phyloP scores from a whole-genome alignment of 2,113 vertebrate species.

The Limanda limanda region DNA sequence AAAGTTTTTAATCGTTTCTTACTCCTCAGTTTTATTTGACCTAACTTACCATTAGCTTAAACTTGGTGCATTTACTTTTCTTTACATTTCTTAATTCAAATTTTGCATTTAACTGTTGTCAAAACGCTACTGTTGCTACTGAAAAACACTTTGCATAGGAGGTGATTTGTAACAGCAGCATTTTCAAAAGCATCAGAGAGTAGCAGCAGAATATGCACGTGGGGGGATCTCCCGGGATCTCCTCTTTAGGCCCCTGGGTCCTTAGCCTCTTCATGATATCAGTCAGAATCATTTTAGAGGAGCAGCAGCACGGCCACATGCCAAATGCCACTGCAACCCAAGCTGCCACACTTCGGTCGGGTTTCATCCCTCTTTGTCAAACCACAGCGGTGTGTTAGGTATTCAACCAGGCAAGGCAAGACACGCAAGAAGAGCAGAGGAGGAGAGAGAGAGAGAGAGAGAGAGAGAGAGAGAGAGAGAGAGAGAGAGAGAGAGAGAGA shows the following conservation, averaged over 20 bases:
- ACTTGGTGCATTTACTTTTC: too few species aligned
- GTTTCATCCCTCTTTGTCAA: constrained; percentile 55
- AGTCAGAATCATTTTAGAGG: constrained; percentile 37
- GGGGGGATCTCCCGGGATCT: neutral
- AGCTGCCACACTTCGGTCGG: constrained; percentile 49
- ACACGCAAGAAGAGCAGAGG: constrained; percentile 42
- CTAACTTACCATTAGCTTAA: too few species aligned
- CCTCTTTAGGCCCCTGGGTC: constrained; percentile 11
- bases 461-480: constrained; percentile 30
- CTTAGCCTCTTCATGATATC: constrained; percentile 28
- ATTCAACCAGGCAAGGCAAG: constrained; percentile 38
- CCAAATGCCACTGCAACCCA: constrained; percentile 35
- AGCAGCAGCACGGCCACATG: constrained; percentile 7
- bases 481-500: constrained; percentile 19
- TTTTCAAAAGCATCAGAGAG: neutral
- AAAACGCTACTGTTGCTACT: neutral
- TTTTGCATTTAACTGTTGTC: neutral
- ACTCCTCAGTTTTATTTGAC: too few species aligned
- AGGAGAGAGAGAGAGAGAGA: constrained; percentile 28
- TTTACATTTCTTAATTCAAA: too few species aligned
- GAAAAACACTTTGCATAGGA: too few species aligned
- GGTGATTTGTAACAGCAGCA: neutral
- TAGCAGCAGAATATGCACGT: neutral
- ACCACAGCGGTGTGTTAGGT: constrained; percentile 36
- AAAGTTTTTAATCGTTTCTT: too few species aligned